phyloP scores from a whole-genome alignment of 1,140 invertebrate genomes.

The Prorops nasuta region DNA sequence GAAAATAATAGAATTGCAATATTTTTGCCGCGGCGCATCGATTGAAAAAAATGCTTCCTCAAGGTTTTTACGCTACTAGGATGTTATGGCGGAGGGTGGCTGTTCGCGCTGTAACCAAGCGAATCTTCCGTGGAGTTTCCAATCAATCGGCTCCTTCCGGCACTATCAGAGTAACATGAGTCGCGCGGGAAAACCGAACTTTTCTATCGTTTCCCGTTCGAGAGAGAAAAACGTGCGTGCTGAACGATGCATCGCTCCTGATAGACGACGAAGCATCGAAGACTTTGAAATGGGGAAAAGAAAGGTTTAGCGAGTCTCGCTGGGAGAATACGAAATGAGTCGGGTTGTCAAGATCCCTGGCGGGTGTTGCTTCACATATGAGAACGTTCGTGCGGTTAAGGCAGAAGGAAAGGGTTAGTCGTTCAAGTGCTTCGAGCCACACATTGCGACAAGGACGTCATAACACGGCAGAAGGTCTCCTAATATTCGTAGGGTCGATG shows the following conservation, averaged over 20 bases:
- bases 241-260: constrained; percentile 37
- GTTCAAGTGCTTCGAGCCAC: constrained; percentile 57
- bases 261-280: constrained; percentile 28
- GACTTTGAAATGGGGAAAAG: constrained; percentile 21
- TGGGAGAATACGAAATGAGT: neutral
- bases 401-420: constrained; percentile 51
- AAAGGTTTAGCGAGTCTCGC: constrained; percentile 1
- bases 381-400: constrained; percentile 14
- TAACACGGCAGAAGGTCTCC: constrained; percentile 44
- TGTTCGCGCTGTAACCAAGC: constrained; percentile 23
- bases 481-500: constrained; percentile 36
- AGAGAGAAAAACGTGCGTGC: constrained; percentile 25
- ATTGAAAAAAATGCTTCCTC: constrained; percentile 15
- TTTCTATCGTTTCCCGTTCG: constrained; percentile 46
- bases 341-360: neutral
- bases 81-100: constrained; percentile 20
- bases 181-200: constrained; percentile 54
- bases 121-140: constrained; percentile 46
- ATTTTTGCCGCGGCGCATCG: neutral
- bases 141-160: constrained; percentile 58
- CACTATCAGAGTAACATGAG: constrained; percentile 54
- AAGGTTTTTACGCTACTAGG: constrained; percentile 36
- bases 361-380: constrained; percentile 40
- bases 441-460: constrained; percentile 47
- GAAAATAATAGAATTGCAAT: too few relatives aligned